Evolutionary conservation across 2,113 vertebrate species (phyloP).

Genomic region (Thermophis baileyi): DNA sequence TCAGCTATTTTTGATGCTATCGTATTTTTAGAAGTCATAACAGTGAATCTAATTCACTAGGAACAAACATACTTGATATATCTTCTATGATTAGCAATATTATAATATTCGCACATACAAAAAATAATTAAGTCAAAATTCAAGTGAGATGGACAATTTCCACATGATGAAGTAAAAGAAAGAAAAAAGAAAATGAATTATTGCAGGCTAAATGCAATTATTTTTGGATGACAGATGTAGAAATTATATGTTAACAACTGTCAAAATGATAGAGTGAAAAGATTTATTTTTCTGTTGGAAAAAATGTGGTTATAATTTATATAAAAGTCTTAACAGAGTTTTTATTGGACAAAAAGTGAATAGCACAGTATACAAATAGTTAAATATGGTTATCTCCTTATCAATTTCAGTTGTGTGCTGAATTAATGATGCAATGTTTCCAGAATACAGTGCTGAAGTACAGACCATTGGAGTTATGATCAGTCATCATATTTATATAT

Average conservation of each 20-base stretch:
- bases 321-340: slow-evolving; percentile 47
- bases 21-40: slow-evolving; percentile 27
- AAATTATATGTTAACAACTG: slow-evolving; percentile 64
- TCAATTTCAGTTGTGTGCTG: neutral
- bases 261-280: slow-evolving; percentile 65
- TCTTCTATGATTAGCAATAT: neutral
- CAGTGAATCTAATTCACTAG: slow-evolving; percentile 23
- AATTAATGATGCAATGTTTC: neutral
- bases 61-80: slow-evolving; percentile 25
- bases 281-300: neutral
- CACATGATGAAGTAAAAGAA: slow-evolving; percentile 40
- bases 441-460: neutral
- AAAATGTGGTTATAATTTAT: slow-evolving; percentile 57
- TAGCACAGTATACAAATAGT: neutral
- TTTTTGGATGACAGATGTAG: slow-evolving; percentile 64
- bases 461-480: neutral
- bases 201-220: slow-evolving; percentile 67
- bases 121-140: slow-evolving; percentile 53
- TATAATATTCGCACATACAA: neutral
- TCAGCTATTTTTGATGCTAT: slow-evolving; percentile 30
- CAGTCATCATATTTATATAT: neutral
- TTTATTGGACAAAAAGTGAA: neutral
- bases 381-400: slow-evolving; percentile 4
- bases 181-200: slow-evolving; percentile 52
- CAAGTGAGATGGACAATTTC: slow-evolving; percentile 54